A percentile compares a stretch with the other conserved stretches of the same genome.
Conservation (phyloP, 37 sponge, comb jelly and placozoan genomes). For the Haliclona indistincta region DNA sequence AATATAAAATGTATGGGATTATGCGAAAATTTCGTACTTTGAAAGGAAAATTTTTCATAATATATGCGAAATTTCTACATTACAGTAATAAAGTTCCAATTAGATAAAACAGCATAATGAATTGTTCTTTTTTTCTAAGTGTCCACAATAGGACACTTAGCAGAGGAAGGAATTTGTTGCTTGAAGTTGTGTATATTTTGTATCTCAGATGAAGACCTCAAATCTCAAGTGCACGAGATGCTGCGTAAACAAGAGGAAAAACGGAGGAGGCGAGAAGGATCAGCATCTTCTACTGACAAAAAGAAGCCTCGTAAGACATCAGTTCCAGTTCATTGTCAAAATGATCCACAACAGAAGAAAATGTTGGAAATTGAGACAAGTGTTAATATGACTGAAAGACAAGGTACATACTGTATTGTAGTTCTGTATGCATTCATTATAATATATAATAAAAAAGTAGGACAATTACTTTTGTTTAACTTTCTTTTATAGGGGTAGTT, state of each 20-base stretch:
- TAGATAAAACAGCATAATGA: too few species aligned
- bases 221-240: slow-evolving; percentile 12
- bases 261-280: neutral
- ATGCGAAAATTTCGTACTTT: too few species aligned
- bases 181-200: too few species aligned
- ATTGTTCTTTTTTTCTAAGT: too few species aligned
- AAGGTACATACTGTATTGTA: neutral
- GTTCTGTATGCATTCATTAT: neutral
- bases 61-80: too few species aligned
- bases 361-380: slow-evolving; percentile 7
- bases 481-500: neutral
- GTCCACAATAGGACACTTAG: too few species aligned
- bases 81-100: too few species aligned
- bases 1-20: too few species aligned
- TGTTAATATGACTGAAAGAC: neutral
- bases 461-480: too few species aligned
- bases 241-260: slow-evolving; percentile 43
- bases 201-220: slow-evolving; percentile 40
- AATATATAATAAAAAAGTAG: too few species aligned
- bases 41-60: too few species aligned
- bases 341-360: neutral
- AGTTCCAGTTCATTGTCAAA: neutral
- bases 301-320: neutral
- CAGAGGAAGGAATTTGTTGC: too few species aligned
- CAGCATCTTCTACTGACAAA: neutral